These are phyloP conservation scores for Orientallactaga sibirica DNA, from an alignment of 2,797 vertebrate genomes.

Conservation along the genomic window DNA sequence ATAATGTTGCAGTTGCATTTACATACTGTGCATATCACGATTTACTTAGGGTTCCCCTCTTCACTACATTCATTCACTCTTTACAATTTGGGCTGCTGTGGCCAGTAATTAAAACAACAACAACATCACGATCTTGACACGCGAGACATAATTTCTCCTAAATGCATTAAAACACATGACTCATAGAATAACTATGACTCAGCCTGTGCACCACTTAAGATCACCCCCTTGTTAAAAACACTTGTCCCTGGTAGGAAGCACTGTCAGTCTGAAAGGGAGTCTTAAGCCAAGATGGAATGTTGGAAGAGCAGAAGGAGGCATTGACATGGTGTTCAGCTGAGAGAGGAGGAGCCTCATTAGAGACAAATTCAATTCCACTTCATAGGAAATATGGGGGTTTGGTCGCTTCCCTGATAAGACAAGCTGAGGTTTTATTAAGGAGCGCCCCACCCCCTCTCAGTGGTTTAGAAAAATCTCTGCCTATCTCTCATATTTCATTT, in stretches of 20 bases:
- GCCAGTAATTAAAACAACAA: neutral
- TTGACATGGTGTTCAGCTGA: neutral
- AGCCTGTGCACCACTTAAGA: conserved; percentile 9
- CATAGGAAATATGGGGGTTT: neutral
- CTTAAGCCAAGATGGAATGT: neutral
- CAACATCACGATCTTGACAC: neutral
- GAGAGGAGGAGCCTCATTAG: neutral
- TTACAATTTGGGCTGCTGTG: neutral
- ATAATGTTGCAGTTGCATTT: conserved; percentile 44
- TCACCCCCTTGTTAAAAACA: neutral
- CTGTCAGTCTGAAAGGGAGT: neutral
- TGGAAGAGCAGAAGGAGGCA: neutral
- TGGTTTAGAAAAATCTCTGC: conserved; percentile 63
- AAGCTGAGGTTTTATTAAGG: conserved; percentile 36
- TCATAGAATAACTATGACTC: neutral
- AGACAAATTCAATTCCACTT: neutral
- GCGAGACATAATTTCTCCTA: neutral
- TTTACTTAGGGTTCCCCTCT: conserved; percentile 49
- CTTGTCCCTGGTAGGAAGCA: neutral
- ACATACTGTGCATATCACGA: neutral
- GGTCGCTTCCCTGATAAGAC: neutral
- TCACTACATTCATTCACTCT: conserved; percentile 22
- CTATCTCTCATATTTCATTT: conserved; percentile 67
- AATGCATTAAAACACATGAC: conserved; percentile 43
- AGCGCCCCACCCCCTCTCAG: neutral